A percentile compares a stretch with the other conserved stretches of the same genome.
phyloP scores from a whole-genome alignment of 2,888 invertebrate species.

The Mimachlamys varia region DNA sequence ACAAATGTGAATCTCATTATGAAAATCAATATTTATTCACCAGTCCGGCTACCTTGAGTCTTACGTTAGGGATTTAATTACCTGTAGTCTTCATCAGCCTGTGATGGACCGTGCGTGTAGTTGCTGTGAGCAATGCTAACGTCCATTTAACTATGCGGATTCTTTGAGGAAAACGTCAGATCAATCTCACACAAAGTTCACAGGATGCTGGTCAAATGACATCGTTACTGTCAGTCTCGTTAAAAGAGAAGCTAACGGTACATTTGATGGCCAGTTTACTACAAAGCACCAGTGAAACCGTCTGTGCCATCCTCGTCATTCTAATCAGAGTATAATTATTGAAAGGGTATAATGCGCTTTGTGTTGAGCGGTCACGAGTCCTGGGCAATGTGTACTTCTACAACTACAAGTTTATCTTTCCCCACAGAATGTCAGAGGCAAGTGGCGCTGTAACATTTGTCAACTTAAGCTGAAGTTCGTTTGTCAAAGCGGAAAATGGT shows the following conservation, averaged over 20 bases:
- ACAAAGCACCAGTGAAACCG: neutral
- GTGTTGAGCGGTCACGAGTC: neutral
- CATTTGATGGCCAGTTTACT: neutral
- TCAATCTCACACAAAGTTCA: neutral
- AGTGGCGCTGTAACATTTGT: conserved; percentile 78
- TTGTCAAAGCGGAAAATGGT: conserved; percentile 78
- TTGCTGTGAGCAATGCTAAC: neutral
- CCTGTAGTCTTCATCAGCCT: neutral
- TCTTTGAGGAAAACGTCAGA: neutral
- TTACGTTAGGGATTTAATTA: neutral
- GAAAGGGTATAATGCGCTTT: neutral
- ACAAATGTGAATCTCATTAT: neutral
- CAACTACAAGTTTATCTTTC: conserved; percentile 34
- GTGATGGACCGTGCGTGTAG: too few relatives aligned
- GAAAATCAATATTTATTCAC: neutral
- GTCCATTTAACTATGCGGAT: neutral
- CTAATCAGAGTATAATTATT: neutral
- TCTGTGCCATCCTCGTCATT: neutral
- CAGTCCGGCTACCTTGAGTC: neutral
- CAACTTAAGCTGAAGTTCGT: conserved; percentile 74
- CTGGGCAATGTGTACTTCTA: neutral
- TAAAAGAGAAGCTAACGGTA: neutral
- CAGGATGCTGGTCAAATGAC: neutral
- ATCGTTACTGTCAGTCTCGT: neutral
- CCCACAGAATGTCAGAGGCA: conserved; percentile 64